Evolutionary conservation across 2,888 invertebrate species (phyloP), one percentile per base, ranked within the genome.

Genomic region (Lutraria lutraria): DNA sequence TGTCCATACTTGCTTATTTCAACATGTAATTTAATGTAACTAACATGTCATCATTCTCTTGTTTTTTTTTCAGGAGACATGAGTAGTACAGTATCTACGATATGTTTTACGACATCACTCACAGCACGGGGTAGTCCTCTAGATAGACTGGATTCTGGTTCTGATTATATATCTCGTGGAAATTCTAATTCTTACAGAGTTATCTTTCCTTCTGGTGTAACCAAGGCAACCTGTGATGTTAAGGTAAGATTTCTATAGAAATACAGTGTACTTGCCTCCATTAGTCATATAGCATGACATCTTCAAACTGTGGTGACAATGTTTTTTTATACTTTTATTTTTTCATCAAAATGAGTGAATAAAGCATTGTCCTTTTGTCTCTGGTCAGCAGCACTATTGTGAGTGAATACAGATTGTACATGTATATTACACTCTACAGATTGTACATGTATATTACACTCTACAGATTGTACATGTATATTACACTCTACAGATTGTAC

Each of bases 61-160:
- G 29, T 25, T 53, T 10, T 52, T 4, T 63, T 19, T 83, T 43
- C 91, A 96, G 96, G 96, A 89, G 96, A 96, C 89, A 82, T 95
- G 53, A 95, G 95, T 86, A 93, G 93, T 60, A 94, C 94, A 52
- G 94, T 95, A 8, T 96, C 96, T 21, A 95, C 95, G 4, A 94
- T 96, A 83, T 96, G 96, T 88, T 94, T 86, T 80, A 96, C 96
- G 8, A 90, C 84, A n/a, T 93, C 95, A 15, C 85, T 95, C 85
- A 95, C 96, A 31, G 96, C 96, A 10, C 92, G 93, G 21, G 96
- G 96, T 29, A 96, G 96, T 88, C 94, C 93, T n/a, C 90, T 93
- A 15, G 92, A 89, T 13, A 89, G 94, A 8, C 92, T 96, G 21
- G 94, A 95, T 83, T 94, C 96, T 10, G 96, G 96, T 0, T 95